Evolutionary conservation across 2,113 vertebrate species (phyloP).

Genomic region (Ptilorrhoa leucosticta): DNA sequence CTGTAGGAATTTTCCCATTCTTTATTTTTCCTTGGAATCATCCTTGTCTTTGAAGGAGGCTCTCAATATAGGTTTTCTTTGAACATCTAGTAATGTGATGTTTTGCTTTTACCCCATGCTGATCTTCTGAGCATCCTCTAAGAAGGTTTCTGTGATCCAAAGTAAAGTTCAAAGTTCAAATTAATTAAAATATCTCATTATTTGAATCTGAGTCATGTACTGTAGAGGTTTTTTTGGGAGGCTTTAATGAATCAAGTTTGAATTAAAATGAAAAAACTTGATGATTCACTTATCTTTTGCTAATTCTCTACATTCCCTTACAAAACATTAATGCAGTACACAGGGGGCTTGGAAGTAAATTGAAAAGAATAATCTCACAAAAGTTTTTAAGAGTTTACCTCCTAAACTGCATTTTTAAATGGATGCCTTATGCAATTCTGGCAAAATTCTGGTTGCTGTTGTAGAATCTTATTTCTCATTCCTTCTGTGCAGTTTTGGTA

Average conservation of each 20-base stretch:
- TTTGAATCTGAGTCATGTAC: not conserved
- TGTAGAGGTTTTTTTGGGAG: not conserved
- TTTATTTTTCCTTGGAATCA: not conserved
- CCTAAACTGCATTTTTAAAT: not conserved
- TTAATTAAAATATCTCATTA: constrained; percentile 47
- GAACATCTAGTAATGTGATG: not conserved
- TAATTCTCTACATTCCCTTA: not conserved
- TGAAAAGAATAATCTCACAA: not conserved
- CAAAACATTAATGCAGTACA: not conserved
- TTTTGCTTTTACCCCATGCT: constrained; percentile 35
- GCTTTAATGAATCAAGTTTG: not conserved
- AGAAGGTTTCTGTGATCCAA: constrained; percentile 25
- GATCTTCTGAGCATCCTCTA: not conserved
- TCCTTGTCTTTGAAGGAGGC: not conserved
- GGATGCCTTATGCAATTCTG: not conserved
- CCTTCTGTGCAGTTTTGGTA: not conserved
- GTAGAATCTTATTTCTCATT: not conserved
- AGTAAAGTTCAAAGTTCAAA: constrained; percentile 28
- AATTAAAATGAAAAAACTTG: not conserved
- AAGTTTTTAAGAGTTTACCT: not conserved
- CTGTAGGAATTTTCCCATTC: not conserved
- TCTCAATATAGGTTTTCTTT: constrained; percentile 16
- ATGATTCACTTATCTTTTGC: not conserved
- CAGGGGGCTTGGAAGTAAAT: not conserved
- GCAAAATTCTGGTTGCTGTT: not conserved